Evolutionary conservation across 2,888 invertebrate species (phyloP).

Genomic region (Sussaba pulchella): DNA sequence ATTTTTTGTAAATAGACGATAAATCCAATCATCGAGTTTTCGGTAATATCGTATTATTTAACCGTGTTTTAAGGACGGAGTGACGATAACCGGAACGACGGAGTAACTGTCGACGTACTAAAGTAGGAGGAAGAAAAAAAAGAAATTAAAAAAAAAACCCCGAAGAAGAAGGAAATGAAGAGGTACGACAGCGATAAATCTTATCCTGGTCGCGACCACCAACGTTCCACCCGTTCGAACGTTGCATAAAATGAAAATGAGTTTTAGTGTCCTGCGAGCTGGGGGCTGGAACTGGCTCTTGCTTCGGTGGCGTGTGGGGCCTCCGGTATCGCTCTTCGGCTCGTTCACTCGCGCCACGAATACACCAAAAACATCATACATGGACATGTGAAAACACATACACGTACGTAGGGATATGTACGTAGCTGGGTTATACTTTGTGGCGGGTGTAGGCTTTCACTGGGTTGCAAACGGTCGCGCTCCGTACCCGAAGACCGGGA

Average conservation of each 20-base stretch:
- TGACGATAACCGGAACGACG: constrained; percentile 17
- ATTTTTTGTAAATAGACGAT: too few species aligned
- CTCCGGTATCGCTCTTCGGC: constrained; percentile 62
- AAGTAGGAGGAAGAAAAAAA: constrained; percentile 17
- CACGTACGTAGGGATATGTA: constrained; percentile 6
- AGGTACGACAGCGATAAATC: constrained; percentile 66
- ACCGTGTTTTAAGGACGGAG: neutral
- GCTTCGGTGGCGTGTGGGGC: constrained; percentile 52
- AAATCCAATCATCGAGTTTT: too few species aligned
- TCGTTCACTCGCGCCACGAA: constrained; percentile 59
- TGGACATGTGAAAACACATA: constrained; percentile 18
- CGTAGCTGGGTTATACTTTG: constrained; percentile 60
- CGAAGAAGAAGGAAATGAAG: constrained; percentile 51
- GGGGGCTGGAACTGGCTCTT: constrained; percentile 54
- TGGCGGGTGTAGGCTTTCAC: constrained; percentile 66
- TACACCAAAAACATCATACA: constrained; percentile 40
- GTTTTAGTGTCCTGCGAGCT: constrained; percentile 65
- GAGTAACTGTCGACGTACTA: neutral
- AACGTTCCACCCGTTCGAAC: constrained; percentile 62
- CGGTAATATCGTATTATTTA: too few species aligned
- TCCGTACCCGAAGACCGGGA: constrained; percentile 17
- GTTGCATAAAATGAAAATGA: constrained; percentile 68
- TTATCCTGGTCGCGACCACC: constrained; percentile 66
- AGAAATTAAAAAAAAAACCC: constrained; percentile 39
- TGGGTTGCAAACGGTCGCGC: constrained; percentile 61